phyloP scores from a whole-genome alignment of 2,113 vertebrate genomes.

The Castor canadensis region DNA sequence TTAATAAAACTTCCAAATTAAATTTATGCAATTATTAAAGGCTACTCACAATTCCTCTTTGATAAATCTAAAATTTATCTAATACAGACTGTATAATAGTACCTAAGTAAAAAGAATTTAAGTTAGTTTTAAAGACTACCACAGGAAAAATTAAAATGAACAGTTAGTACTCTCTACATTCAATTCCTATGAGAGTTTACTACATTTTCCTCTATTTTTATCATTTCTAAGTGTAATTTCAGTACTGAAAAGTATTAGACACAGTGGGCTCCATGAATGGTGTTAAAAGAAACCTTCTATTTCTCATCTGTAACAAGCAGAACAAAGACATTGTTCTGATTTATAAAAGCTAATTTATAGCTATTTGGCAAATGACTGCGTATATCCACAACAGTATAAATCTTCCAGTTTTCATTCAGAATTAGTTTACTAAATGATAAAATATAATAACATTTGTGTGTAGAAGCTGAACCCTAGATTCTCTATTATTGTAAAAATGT shows the following conservation, averaged over 20 bases:
- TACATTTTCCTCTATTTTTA: not conserved
- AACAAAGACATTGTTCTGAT: not conserved
- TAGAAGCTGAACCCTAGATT: not conserved
- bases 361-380: not conserved
- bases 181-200: not conserved
- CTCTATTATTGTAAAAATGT: not conserved
- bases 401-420: not conserved
- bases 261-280: not conserved
- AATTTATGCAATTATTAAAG: constrained; percentile 3
- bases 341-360: not conserved
- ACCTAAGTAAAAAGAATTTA: not conserved
- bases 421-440: not conserved
- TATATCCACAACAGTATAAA: not conserved
- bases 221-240: not conserved
- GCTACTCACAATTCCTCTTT: not conserved
- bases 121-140: not conserved
- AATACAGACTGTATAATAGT: not conserved
- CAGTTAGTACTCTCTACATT: not conserved
- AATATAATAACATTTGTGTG: not conserved
- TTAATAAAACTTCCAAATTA: constrained; percentile 36
- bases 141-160: not conserved
- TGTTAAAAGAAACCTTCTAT: not conserved
- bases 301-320: not conserved
- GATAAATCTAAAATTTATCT: not conserved
- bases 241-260: not conserved